Conservation (phyloP, 1,140 invertebrate genomes). For the Probaryconus sp. region DNA sequence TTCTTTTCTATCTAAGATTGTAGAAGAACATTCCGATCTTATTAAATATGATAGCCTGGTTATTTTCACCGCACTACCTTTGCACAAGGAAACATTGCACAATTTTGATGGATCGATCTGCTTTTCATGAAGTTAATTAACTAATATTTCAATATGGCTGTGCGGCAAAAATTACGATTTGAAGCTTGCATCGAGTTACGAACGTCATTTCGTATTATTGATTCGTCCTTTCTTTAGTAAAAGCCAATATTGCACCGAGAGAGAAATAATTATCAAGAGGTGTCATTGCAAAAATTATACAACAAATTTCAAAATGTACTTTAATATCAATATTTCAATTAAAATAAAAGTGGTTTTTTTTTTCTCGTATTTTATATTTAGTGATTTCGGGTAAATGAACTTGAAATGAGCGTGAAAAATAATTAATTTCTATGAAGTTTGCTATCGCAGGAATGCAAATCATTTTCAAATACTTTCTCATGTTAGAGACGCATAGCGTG, state of each 20-base stretch:
- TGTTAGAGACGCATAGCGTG: constrained; percentile 13
- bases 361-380: too few species aligned
- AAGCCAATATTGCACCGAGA: too few species aligned
- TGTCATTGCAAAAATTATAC: too few species aligned
- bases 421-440: constrained; percentile 17
- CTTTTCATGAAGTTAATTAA: constrained; percentile 6
- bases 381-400: too few species aligned
- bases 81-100: not conserved
- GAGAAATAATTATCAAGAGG: too few species aligned
- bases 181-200: constrained; percentile 18
- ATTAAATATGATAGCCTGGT: constrained; percentile 34
- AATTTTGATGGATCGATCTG: constrained; percentile 21
- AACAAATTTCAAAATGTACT: too few species aligned
- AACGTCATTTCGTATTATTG: not conserved
- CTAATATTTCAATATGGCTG: not conserved
- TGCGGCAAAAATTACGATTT: constrained; percentile 11
- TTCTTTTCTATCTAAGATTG: constrained; percentile 5
- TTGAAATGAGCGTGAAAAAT: too few species aligned
- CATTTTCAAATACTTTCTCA: constrained; percentile 30
- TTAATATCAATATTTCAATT: too few species aligned
- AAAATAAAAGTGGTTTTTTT: too few species aligned
- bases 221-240: too few species aligned
- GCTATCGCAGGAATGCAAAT: constrained; percentile 9
- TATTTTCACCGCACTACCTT: constrained; percentile 31
- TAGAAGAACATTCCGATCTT: constrained; percentile 58